Conservation (phyloP, 1,140 invertebrate species). For the Glossosoma conforme region DNA sequence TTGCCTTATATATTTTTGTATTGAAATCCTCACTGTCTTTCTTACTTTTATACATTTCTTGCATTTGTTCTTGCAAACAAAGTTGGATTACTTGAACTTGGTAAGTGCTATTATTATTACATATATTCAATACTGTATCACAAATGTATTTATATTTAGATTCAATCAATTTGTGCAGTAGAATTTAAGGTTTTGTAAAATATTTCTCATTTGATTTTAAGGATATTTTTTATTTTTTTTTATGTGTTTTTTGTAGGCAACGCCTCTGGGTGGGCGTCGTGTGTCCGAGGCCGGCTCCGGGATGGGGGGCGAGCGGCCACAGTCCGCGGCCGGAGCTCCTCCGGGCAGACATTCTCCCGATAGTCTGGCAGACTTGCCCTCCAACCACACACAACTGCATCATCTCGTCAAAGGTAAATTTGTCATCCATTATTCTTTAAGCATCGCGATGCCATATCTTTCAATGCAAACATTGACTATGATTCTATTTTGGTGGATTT, state of each 20-base stretch:
- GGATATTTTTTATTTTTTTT: not conserved
- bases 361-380: constrained; percentile 26
- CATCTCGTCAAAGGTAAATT: constrained; percentile 29
- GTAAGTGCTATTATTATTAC: constrained; percentile 17
- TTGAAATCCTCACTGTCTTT: too few relatives aligned
- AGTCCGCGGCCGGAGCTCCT: constrained; percentile 27
- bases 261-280: constrained; percentile 24
- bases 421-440: too few relatives aligned
- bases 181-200: not conserved
- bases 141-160: too few relatives aligned
- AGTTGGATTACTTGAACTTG: constrained; percentile 31
- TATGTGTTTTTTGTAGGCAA: constrained; percentile 15
- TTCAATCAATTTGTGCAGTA: too few relatives aligned
- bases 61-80: not conserved
- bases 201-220: not conserved
- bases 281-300: constrained; percentile 21
- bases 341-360: constrained; percentile 25
- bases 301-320: constrained; percentile 18
- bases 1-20: too few relatives aligned
- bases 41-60: not conserved
- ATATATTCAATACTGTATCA: not conserved
- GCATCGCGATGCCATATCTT: too few relatives aligned
- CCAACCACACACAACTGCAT: constrained; percentile 25
- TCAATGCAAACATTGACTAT: too few relatives aligned
- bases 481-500: too few relatives aligned